Base-by-base conservation (phyloP, 1,140 invertebrate species). In the Ceratina japonica region DNA sequence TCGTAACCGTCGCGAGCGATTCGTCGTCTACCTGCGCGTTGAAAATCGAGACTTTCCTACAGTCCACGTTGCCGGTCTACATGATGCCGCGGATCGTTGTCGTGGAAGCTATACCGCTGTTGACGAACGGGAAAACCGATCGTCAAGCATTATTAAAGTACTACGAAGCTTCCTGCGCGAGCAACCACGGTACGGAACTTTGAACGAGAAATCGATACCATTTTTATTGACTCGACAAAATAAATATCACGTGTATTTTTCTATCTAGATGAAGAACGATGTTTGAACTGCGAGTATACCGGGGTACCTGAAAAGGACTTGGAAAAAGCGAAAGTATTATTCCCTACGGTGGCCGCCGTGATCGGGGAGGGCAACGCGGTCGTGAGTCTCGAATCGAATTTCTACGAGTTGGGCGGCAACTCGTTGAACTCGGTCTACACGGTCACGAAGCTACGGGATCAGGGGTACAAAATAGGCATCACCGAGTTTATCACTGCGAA, bases 101-200 rank as follows among this genome's bases (percentile, higher is more conserved):
- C 1, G 89, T 97, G 5, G 95, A 97, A 12, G 93, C 90, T 8
- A 94, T 98, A 75, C 97, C 97, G 0, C 91, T 97, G 4, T 90
- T 97, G 13, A 95, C 96, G 0, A 98, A 97, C 90, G 97, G 97
- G 8, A 98, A 98, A 93, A 95, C 95, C 13, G 97, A 98, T 90
- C 93, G 97, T 74, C 97, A 97, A 88, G 90, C 93, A 0, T 89
- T 97, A 31, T 89, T 97, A 56, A 95, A 95, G 84, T 93, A 93
- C 80, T 97, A 97, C 77, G 95, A 95, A 90, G 94, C 93, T 56
- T 94, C 94, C 0, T 95, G 94, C 81, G 12, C 78, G 5, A 44
- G 10, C 16, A 85, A 86, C 13, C 94, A 94, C 84, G 94, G 94
- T 94, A 90, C 69, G 82, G 63, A 3, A 74, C 59, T 22, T 15